A percentile compares a stretch with the other conserved stretches of the same genome.
These are phyloP conservation scores for Glaucopsyche alexis DNA, from an alignment of 2,888 invertebrate species.

Conservation along the genomic window DNA sequence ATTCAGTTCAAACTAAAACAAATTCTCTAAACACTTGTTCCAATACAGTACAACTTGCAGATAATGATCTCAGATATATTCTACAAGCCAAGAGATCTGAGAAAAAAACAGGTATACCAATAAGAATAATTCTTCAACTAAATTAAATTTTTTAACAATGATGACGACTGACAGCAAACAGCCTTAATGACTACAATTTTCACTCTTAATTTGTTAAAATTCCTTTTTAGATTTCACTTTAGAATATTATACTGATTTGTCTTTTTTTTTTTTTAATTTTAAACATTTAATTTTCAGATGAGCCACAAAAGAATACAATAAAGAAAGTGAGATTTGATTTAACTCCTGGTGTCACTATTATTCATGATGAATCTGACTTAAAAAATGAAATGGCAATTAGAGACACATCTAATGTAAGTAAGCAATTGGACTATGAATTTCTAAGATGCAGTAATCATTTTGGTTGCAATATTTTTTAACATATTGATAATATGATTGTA, in stretches of 20 bases:
- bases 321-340: constrained; percentile 10
- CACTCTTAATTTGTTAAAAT: neutral
- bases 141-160: too few species aligned
- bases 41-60: constrained; percentile 37
- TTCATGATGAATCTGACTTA: neutral
- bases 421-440: neutral
- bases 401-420: neutral
- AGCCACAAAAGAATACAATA: neutral
- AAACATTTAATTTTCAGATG: neutral
- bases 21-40: neutral
- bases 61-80: constrained; percentile 50
- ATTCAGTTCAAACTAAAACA: neutral
- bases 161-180: too few species aligned
- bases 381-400: neutral
- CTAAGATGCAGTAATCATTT: too few species aligned
- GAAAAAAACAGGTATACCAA: constrained; percentile 27
- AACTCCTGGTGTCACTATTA: neutral
- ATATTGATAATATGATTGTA: neutral
- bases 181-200: too few species aligned
- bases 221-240: neutral
- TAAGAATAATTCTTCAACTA: neutral
- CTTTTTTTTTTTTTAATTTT: neutral
- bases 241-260: neutral
- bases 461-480: neutral
- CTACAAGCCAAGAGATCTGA: constrained; percentile 46